Evolutionary conservation across 2,113 vertebrate species (phyloP).

Genomic region (Labrus mixtus): DNA sequence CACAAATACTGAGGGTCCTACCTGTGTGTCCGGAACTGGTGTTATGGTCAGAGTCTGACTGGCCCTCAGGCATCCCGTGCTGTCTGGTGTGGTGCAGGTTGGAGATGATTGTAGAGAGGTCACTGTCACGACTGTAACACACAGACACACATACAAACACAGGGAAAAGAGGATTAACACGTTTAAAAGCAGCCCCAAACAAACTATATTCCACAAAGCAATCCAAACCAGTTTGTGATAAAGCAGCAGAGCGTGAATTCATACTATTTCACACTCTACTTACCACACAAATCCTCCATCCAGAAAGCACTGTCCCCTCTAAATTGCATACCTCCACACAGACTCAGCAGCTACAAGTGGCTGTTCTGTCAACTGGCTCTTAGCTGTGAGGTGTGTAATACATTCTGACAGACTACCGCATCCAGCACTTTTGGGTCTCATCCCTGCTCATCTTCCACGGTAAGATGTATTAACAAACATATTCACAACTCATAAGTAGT

Average conservation of each 20-base stretch:
- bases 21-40: slow-evolving; percentile 89
- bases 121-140: slow-evolving; percentile 90
- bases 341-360: slow-evolving; percentile 58
- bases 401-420: slow-evolving; percentile 85
- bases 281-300: slow-evolving; percentile 47
- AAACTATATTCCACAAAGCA: slow-evolving; percentile 29
- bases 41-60: slow-evolving; percentile 90
- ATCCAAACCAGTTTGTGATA: slow-evolving; percentile 13
- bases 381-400: slow-evolving; percentile 80
- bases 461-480: slow-evolving; percentile 92
- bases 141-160: slow-evolving; percentile 39
- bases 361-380: slow-evolving; percentile 58
- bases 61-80: slow-evolving; percentile 95
- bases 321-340: slow-evolving; percentile 51
- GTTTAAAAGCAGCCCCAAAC: slow-evolving; percentile 27
- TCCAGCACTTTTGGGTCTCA: slow-evolving; percentile 88
- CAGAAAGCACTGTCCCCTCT: slow-evolving; percentile 25
- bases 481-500: slow-evolving; percentile 89
- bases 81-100: slow-evolving; percentile 93
- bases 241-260: slow-evolving; percentile 21
- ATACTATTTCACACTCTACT: slow-evolving; percentile 35
- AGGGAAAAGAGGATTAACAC: slow-evolving; percentile 24
- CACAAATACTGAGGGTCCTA: slow-evolving; percentile 76
- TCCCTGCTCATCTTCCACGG: slow-evolving; percentile 88
- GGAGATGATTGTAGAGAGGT: slow-evolving; percentile 96